Evolutionary conservation across 2,113 vertebrate species (phyloP), one percentile per base, ranked within the genome.

Genomic region (Paraplagusia blochii): DNA sequence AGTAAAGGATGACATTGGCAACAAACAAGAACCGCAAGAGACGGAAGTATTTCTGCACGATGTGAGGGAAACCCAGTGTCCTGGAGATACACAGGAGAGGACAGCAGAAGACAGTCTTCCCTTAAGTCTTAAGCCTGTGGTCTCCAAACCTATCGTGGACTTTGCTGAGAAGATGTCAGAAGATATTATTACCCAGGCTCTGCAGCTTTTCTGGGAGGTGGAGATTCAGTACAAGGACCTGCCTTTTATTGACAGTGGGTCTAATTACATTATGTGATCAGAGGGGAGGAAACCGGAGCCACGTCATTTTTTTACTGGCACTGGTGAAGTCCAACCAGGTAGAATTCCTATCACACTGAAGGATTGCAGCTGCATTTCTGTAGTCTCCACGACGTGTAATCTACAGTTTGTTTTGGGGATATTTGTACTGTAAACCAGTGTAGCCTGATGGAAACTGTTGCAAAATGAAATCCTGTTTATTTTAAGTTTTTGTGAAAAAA

Each of bases 151-250:
- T 0, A 3, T 71, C 3, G 34, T 57, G 58, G 57, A 58, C 1
- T 69, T 69, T 0, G 57, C 79, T 11, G 49, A 66, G 43, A 75
- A 44, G 49, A 55, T 72, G 74, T 68, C 71, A 0, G 64, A 63
- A 19, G 74, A 72, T 1, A 39, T 78, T 7, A 8, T 81, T 0
- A 11, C 67, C 9, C 63, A 72, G 64, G 79, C 71, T 29, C 50
- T 78, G 44, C 75, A 57, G 65, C 50, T 72, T 43, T 72, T 65
- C 68, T 78, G 75, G 74, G 44, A 69, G 53, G 18, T 9, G 2
- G 39, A 63, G 11, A 47, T 57, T 0, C 48, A 4, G 2, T 54
- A 44, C 53, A 9, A 57, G 3, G 11, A 69, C 1, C 8, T 75
- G 9, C 75, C 75, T 12, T 74, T 59, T 50, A 74, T 79, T 3